Evolutionary conservation across 2,888 invertebrate genomes (phyloP), one percentile per base, ranked within the genome.

Genomic region (Scaptomyza flava): DNA sequence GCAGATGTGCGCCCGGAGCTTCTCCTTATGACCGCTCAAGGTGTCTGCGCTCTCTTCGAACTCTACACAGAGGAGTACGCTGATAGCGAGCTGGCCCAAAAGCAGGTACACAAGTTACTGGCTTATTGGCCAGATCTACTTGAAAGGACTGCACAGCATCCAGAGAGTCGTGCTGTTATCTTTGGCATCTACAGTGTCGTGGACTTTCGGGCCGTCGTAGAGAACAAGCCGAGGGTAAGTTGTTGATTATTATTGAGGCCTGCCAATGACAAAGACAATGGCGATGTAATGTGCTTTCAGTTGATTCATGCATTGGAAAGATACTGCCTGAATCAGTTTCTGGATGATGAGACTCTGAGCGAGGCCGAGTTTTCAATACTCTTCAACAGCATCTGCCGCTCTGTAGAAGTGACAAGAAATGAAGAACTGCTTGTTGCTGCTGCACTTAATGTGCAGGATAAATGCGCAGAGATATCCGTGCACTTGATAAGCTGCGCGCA

Each of bases 121-220:
- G 33, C 27, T n/a, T 8, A 41, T 11, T 86, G 70, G 83, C 68
- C 83, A 8, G 12, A 5, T 34, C 46, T 86, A 0, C n/a, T 86
- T 8, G 12, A 61, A 17, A 14, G 14, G 0, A 45, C 43, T 6
- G 27, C 43, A 0, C 20, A 41, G 0, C 45, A 53, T 11, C 31
- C 7, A 8, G 27, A 47, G 12, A 48, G 42, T 20, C 83, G 87
- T 3, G 3, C 60, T 6, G 41, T 88, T n/a, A 47, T 82, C 2
- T 70, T 30, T 36, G 54, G 68, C 9, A 27, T 82, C 8, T 88
- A 82, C 36, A 62, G 65, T 38, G 7, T 17, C 8, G 48, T 77
- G 6, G 65, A 88, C 41, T 86, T 70, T 38, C 7, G 14, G 1
- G 14, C 50, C 2, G 38, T 82, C 0, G 48, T 52, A 0, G 17